Conservation (phyloP, 1,140 invertebrate species). For the Lepidostoma basale region DNA sequence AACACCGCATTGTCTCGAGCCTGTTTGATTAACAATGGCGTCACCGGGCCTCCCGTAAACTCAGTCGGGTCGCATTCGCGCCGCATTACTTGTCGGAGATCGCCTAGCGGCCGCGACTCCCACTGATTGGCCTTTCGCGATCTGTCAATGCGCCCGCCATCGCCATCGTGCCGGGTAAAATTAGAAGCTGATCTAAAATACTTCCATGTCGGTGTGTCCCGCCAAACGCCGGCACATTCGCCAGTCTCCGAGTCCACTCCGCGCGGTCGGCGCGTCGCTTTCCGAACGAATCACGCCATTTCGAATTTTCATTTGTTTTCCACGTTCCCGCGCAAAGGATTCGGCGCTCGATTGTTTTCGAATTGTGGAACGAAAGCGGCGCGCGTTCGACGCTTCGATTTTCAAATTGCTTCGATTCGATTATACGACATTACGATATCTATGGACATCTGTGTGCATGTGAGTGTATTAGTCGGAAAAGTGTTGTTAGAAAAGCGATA, state of each 20-base stretch:
- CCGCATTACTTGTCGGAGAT: no score
- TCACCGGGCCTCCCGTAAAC: no score
- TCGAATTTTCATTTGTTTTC: background rate
- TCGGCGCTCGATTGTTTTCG: conserved; percentile 14
- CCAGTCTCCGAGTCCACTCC: conserved; percentile 61
- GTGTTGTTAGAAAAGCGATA: background rate
- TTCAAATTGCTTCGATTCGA: background rate
- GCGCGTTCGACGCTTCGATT: conserved; percentile 24
- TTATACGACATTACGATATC: background rate
- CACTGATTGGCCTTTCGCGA: conserved; percentile 25
- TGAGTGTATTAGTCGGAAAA: conserved; percentile 5
- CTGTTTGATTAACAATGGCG: no score
- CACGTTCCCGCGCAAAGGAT: background rate
- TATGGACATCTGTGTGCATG: background rate
- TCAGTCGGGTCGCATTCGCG: no score
- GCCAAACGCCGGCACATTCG: conserved; percentile 35
- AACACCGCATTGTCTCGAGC: no score
- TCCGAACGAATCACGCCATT: conserved; percentile 29
- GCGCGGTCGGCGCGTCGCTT: conserved; percentile 60
- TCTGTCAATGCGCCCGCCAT: conserved; percentile 16
- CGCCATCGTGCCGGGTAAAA: conserved; percentile 44
- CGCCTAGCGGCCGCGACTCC: no score
- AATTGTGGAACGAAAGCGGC: conserved; percentile 37
- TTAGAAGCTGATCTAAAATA: conserved; percentile 41
- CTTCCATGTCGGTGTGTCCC: conserved; percentile 8